These are phyloP conservation scores for Cactoblastis cactorum DNA, from an alignment of 2,888 invertebrate genomes.

Conservation along the genomic window DNA sequence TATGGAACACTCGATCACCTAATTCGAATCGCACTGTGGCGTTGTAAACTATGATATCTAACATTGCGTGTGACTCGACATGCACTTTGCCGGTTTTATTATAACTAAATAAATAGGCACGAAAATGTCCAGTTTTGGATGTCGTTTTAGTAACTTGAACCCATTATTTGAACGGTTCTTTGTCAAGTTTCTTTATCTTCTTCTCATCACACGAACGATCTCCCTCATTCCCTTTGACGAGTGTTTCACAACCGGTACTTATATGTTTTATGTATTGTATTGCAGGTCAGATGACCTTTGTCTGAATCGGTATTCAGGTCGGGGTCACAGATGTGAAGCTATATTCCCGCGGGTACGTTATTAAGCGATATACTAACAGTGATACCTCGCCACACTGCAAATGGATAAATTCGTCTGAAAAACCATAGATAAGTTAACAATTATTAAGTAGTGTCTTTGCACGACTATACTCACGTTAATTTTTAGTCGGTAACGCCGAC, in stretches of 20 bases:
- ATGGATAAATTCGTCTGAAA: background rate
- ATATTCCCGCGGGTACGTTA: constrained; percentile 34
- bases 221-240: constrained; percentile 7
- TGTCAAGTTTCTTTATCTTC: background rate
- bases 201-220: constrained; percentile 8
- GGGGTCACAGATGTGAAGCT: constrained; percentile 48
- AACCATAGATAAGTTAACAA: constrained; percentile 12
- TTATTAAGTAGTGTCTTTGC: background rate
- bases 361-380: constrained; percentile 5
- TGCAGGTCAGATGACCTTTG: constrained; percentile 47
- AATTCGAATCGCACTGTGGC: no score
- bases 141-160: no score
- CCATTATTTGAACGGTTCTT: no score
- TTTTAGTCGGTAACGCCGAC: no score
- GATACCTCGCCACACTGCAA: background rate
- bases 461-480: no score
- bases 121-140: no score
- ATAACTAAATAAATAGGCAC: no score
- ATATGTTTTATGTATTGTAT: constrained; percentile 26
- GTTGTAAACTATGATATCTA: no score
- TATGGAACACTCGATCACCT: no score
- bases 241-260: background rate
- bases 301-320: constrained; percentile 44
- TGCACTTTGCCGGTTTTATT: no score
- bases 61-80: no score